Evolutionary conservation across 1,140 invertebrate species (phyloP), one percentile per base, ranked within the genome.

Genomic region (Dendroctonus valens): DNA sequence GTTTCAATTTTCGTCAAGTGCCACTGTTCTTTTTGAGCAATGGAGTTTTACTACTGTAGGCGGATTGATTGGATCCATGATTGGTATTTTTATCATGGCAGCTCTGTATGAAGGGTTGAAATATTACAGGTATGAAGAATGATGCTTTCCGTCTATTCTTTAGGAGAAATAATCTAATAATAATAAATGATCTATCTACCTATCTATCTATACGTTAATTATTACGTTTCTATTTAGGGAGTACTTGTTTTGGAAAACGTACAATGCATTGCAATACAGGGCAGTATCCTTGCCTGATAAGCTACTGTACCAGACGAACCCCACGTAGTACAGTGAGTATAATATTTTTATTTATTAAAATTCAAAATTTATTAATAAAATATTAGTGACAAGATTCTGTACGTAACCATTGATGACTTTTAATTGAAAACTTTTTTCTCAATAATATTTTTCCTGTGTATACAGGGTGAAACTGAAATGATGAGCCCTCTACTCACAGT

Each of bases 81-180:
- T 96, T 49, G 91, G 87, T 39, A 91, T 96, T 44, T 90, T 96
- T 74, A 82, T 96, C 46, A 85, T 95, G 77, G 91, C 89, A 0
- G 83, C 92, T 7, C 81, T 96, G 12, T 97, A 96, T 76, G 94
- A 97, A 80, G 93, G 92, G 11, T 83, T 97, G 0, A 97, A 97
- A 79, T 94, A 93, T 80, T 94, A 92, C 74, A 86, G 85, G 82
- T 83, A 70, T 39, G 12, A 48, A 12, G n/a, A n/a, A n/a, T n/a
- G n/a, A n/a, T n/a, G n/a, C n/a, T n/a, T n/a, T n/a, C n/a, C n/a
- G n/a, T 39, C 15, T 8, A 48, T 26, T 50, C n/a, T 52, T 41
- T 64, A 55, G 11, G 12, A 46, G 4, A 2, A 46, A 46, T 11
- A 55, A 5, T 39, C 5, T 59, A 46, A 15, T 26, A 9, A 5